Evolutionary conservation across 2,113 vertebrate species (phyloP).

Genomic region (Oncorhynchus keta): DNA sequence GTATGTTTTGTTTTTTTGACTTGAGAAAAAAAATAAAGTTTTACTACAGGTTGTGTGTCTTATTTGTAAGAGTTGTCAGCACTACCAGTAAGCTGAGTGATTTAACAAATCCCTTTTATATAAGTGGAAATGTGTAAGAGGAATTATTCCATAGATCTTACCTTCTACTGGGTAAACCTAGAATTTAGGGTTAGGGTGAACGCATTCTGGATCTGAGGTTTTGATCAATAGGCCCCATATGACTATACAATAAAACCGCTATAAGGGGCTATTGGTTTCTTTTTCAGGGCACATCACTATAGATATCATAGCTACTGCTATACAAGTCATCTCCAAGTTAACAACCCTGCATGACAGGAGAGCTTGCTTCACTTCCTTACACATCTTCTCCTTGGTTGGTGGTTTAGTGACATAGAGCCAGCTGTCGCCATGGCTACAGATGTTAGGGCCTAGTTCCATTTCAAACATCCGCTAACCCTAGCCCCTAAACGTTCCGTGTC

Average conservation of each 20-base stretch:
- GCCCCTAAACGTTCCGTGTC: no score
- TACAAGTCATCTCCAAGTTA: background rate
- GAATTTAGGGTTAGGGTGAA: no score
- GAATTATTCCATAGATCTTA: no score
- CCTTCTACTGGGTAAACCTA: no score
- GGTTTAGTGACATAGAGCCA: background rate
- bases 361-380: background rate
- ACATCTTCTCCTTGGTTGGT: background rate
- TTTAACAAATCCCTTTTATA: background rate
- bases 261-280: background rate
- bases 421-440: background rate
- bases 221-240: no score
- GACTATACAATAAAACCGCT: no score
- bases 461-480: background rate
- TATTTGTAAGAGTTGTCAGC: background rate
- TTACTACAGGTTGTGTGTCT: conserved; percentile 61
- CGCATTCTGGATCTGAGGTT: no score
- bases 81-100: background rate
- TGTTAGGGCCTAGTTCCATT: background rate
- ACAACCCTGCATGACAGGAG: background rate
- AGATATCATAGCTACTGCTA: background rate
- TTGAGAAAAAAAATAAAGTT: conserved; percentile 76
- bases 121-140: background rate
- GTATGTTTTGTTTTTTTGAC: conserved; percentile 75
- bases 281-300: background rate